phyloP scores from a whole-genome alignment of 2,888 invertebrate species.

The Macroteleia sp. region DNA sequence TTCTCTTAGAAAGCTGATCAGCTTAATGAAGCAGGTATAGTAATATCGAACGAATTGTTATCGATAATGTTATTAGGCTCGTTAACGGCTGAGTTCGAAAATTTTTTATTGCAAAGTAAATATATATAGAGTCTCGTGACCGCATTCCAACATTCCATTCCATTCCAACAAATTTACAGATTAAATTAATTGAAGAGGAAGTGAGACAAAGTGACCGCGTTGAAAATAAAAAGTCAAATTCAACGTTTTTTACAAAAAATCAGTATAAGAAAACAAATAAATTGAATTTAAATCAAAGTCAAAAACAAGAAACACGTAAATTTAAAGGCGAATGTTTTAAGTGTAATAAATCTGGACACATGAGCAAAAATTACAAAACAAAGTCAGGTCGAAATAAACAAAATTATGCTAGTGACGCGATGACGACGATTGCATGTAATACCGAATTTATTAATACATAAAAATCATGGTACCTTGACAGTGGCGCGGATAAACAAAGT shows the following conservation, averaged over 20 bases:
- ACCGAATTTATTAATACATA: constrained; percentile 2
- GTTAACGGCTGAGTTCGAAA: constrained; percentile 62
- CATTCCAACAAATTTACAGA: constrained; percentile 54
- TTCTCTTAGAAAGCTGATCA: constrained; percentile 26
- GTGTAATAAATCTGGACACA: background rate
- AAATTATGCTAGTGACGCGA: constrained; percentile 15
- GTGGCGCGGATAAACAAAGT: constrained; percentile 23
- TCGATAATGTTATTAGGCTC: constrained; percentile 65
- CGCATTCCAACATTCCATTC: constrained; percentile 4
- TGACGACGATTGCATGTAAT: constrained; percentile 36
- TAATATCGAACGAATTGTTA: constrained; percentile 61
- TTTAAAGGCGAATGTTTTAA: constrained; percentile 36
- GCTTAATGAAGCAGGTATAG: constrained; percentile 1
- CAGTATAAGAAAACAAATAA: background rate
- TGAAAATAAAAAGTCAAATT: background rate
- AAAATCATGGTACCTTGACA: constrained; percentile 53
- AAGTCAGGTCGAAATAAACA: background rate
- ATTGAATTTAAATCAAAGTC: background rate
- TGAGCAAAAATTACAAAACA: too few species aligned
- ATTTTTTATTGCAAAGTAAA: too few species aligned
- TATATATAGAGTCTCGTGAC: constrained; percentile 44
- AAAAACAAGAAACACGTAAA: constrained; percentile 5
- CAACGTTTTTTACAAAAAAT: constrained; percentile 17
- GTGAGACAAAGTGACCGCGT: constrained; percentile 20
- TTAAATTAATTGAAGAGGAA: constrained; percentile 47